Base-by-base conservation (phyloP, 2,797 vertebrate genomes). In the Picus viridis region DNA sequence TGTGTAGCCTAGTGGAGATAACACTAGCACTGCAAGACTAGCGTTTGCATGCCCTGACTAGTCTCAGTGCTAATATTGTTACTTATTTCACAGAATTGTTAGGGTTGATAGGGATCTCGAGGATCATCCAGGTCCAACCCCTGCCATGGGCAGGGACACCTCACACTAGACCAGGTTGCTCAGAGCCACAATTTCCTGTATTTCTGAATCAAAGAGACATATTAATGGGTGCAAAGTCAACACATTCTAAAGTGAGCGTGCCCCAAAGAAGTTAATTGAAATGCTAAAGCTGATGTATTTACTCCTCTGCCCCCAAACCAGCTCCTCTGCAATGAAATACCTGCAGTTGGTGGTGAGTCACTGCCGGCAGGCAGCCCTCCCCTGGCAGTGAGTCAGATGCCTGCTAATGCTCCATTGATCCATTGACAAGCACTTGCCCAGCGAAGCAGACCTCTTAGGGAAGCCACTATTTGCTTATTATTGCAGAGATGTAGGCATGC, bases 391-490 rank as follows among this genome's bases (percentile, higher is more conserved):
- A 75, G 30, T 45, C 59, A 67, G 45, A 49, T 62, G 23, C 47
- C 84, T 75, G 16, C 47, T 75, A 58, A 64, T n/a, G 43, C 17
- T 14, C 8, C 76, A 89, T 85, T 2, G 43, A 86, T 80, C 43
- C 76, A 89, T n/a, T 63, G 86, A 82, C 63, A 87, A 68, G 29
- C 58, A 64, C n/a, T 78, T 75, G 54, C 88, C 86, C 73, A 79
- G 27, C 27, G 59, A 94, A 94, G 80, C 45, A 88, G 32, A 39
- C 27, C 9, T 62, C 41, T 70, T n/a, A n/a, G 23, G 30, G 53
- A 91, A 95, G 82, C 73, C 88, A 84, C 18, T 75, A 91, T 23
- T 43, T 77, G 59, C 74, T 95, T 73, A 62, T 70, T 90, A 93
- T 72, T 86, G 64, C 71, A 80, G 27, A 18, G 34, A 63, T 70